These are phyloP conservation scores for Diprion similis DNA, from an alignment of 1,140 invertebrate species.

Conservation along the genomic window DNA sequence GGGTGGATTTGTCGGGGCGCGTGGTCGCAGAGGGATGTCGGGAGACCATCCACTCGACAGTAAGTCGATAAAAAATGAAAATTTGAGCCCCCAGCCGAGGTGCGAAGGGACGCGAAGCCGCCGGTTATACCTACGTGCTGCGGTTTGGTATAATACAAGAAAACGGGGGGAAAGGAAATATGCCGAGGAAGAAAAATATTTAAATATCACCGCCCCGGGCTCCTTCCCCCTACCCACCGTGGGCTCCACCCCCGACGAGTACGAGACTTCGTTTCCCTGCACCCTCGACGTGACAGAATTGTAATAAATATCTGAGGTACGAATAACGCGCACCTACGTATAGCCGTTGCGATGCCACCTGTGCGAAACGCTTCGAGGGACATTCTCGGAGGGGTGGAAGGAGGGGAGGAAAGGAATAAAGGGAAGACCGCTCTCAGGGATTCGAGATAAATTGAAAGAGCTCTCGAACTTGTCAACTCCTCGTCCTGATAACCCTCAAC, in stretches of 20 bases:
- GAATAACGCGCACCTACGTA: too few relatives aligned
- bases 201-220: neutral
- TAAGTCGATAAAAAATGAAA: slow-evolving; percentile 6
- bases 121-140: neutral
- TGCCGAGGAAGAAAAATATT: slow-evolving; percentile 20
- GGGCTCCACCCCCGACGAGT: neutral
- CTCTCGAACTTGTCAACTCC: slow-evolving; percentile 57
- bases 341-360: neutral
- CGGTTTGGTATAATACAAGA: neutral
- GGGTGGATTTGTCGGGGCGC: too few relatives aligned
- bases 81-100: neutral
- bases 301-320: slow-evolving; percentile 39
- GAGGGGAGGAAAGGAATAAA: slow-evolving; percentile 24
- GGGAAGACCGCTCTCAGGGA: slow-evolving; percentile 40
- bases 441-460: slow-evolving; percentile 59
- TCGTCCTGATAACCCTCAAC: slow-evolving; percentile 30
- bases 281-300: slow-evolving; percentile 31
- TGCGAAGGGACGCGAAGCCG: neutral
- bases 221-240: neutral
- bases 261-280: slow-evolving; percentile 7
- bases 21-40: too few relatives aligned
- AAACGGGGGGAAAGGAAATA: slow-evolving; percentile 16
- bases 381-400: slow-evolving; percentile 12
- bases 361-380: slow-evolving; percentile 3
- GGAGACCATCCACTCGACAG: neutral